Evolutionary conservation across 2,888 invertebrate genomes (phyloP).

Genomic region (Drosophila villosipedis): DNA sequence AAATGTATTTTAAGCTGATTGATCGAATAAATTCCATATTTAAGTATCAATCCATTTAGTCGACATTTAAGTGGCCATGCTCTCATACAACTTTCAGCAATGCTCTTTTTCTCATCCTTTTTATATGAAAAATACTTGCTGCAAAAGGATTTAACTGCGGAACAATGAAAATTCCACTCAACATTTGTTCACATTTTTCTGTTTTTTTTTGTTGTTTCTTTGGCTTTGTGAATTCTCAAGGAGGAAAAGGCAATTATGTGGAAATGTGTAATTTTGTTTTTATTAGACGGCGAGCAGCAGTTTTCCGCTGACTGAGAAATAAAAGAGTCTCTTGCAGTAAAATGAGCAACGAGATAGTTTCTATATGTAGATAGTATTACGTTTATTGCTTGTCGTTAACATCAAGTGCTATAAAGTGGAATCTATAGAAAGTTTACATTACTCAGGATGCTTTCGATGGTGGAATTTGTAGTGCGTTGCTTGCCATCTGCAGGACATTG

Average conservation of each 20-base stretch:
- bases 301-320: slow-evolving; percentile 3
- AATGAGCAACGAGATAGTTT: slow-evolving; percentile 9
- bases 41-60: not conserved
- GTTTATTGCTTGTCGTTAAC: slow-evolving; percentile 59
- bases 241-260: slow-evolving; percentile 39
- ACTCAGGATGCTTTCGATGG: slow-evolving; percentile 78
- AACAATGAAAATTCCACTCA: slow-evolving; percentile 7
- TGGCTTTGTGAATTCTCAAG: not conserved
- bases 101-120: not conserved
- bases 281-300: slow-evolving; percentile 8
- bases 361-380: slow-evolving; percentile 4
- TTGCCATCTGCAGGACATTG: slow-evolving; percentile 67
- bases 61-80: not conserved
- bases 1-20: not conserved
- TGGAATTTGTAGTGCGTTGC: slow-evolving; percentile 57
- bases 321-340: not conserved
- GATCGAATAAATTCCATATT: not conserved
- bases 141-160: slow-evolving; percentile 8
- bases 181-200: not conserved
- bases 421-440: slow-evolving; percentile 70
- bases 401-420: slow-evolving; percentile 18
- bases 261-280: slow-evolving; percentile 31
- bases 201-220: not conserved
- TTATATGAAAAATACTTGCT: slow-evolving; percentile 1
- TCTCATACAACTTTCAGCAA: not conserved